A percentile compares a stretch with the other conserved stretches of the same genome.
These are phyloP conservation scores for Thalassarche chlororhynchos DNA, from an alignment of 2,113 vertebrate species.

Conservation along the genomic window DNA sequence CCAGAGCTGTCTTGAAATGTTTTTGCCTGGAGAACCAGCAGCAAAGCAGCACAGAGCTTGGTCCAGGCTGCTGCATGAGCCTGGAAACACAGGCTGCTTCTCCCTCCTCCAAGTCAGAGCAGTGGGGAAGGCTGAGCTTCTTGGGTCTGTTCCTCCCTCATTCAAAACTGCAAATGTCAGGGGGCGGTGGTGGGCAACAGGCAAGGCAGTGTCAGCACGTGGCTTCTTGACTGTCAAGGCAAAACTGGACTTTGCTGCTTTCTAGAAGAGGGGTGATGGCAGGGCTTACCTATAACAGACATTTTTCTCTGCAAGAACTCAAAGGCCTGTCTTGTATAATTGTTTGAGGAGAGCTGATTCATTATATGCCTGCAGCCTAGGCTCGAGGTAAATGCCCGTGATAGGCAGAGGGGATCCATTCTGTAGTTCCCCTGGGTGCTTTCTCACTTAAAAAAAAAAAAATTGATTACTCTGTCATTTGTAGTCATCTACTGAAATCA, in stretches of 20 bases:
- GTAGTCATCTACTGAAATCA: background rate
- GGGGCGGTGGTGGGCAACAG: background rate
- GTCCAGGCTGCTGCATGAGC: background rate
- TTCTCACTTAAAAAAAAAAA: background rate
- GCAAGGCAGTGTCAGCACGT: background rate
- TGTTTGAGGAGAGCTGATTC: background rate
- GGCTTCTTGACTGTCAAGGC: background rate
- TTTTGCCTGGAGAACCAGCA: background rate
- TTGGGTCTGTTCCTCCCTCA: background rate
- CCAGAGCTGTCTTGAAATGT: background rate
- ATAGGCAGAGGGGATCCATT: background rate
- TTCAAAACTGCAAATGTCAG: background rate
- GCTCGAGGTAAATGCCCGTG: fast-evolving
- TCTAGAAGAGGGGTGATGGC: background rate
- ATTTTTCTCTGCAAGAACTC: background rate
- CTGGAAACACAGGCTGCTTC: background rate
- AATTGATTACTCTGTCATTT: background rate
- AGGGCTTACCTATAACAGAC: background rate
- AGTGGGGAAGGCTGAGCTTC: background rate
- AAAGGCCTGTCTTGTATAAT: background rate
- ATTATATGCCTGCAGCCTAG: background rate
- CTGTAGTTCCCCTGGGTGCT: background rate
- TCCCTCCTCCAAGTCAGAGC: background rate
- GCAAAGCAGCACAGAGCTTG: background rate
- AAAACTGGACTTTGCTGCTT: background rate